A percentile compares a stretch with the other conserved stretches of the same genome.
These are phyloP conservation scores for Deroptyus accipitrinus DNA, from an alignment of 2,113 vertebrate species.

Conservation along the genomic window DNA sequence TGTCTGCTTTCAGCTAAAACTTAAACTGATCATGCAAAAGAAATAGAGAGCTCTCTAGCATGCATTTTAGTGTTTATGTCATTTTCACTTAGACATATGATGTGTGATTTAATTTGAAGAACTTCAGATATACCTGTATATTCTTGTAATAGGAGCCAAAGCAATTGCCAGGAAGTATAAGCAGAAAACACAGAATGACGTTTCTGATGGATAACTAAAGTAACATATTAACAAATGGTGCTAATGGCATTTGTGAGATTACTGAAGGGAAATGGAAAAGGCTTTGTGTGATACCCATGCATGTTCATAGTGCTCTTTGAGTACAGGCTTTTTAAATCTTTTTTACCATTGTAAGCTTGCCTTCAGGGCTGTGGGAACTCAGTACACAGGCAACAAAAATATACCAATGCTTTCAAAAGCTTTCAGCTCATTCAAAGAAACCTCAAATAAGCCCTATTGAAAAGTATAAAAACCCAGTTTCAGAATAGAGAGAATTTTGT, in stretches of 20 bases:
- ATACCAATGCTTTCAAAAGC: neutral
- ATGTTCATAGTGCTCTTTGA: fast-evolving
- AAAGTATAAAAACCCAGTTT: neutral
- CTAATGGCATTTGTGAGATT: neutral
- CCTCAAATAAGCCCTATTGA: neutral
- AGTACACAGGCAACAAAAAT: neutral
- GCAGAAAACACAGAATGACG: neutral
- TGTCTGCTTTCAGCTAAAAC: neutral
- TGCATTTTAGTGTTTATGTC: neutral
- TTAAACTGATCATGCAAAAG: neutral
- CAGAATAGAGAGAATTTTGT: neutral
- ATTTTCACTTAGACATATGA: neutral
- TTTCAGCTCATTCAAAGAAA: neutral
- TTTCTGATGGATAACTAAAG: neutral
- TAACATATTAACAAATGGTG: neutral
- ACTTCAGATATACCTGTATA: neutral
- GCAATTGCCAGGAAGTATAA: neutral
- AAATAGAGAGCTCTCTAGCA: neutral
- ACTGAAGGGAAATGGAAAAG: neutral
- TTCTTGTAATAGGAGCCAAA: neutral
- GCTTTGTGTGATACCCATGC: neutral
- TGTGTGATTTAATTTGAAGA: neutral
- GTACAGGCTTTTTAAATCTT: neutral
- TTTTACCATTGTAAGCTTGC: neutral
- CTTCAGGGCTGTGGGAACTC: neutral